These are phyloP conservation scores for Dysmachus trigonus DNA, from an alignment of 2,888 invertebrate genomes.

Conservation along the genomic window DNA sequence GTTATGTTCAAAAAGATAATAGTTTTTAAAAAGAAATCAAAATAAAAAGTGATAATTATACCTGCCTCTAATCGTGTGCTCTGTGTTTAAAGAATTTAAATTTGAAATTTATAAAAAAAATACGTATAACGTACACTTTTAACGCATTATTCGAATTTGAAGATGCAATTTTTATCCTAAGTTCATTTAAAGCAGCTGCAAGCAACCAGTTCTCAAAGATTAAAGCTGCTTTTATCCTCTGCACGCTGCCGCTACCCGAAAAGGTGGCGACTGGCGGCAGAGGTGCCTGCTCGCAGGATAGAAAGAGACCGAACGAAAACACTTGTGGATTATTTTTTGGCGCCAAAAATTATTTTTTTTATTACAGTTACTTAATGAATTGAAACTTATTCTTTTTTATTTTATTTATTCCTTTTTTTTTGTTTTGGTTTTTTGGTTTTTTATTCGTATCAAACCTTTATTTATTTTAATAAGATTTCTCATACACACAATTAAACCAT, in stretches of 20 bases:
- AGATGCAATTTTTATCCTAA: background rate
- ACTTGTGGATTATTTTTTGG: constrained; percentile 42
- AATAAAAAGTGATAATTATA: too few species aligned
- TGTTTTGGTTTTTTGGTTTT: background rate
- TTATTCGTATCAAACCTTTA: background rate
- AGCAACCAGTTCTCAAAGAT: background rate
- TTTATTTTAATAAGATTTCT: too few species aligned
- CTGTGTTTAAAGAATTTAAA: too few species aligned
- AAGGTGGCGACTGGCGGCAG: background rate
- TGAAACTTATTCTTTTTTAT: background rate
- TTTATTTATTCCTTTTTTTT: background rate
- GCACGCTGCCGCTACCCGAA: background rate
- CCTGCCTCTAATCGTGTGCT: too few species aligned
- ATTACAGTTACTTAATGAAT: background rate
- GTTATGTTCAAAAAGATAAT: too few species aligned
- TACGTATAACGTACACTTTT: too few species aligned
- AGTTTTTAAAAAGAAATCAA: too few species aligned
- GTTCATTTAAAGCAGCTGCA: background rate
- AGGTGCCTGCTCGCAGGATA: background rate
- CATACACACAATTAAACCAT: too few species aligned
- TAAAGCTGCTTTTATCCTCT: background rate
- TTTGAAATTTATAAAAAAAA: background rate
- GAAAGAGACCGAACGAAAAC: constrained; percentile 42
- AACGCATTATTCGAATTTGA: too few species aligned
- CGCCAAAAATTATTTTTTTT: constrained; percentile 4